A percentile compares a stretch with the other conserved stretches of the same genome.
These are phyloP conservation scores for Sebastiscus albofasciatus DNA, from an alignment of 2,797 vertebrate genomes.

Conservation along the genomic window DNA sequence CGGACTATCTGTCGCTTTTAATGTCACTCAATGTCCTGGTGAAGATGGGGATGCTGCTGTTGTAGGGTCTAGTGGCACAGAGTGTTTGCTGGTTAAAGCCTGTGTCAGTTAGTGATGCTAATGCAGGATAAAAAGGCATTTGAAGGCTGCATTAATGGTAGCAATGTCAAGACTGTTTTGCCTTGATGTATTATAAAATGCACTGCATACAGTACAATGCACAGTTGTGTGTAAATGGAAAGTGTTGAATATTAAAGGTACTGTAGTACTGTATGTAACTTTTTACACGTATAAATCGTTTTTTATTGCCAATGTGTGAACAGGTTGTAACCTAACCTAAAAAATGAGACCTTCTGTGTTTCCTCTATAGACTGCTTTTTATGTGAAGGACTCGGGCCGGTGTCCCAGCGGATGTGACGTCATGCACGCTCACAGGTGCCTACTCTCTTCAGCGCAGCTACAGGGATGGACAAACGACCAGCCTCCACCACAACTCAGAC, in stretches of 20 bases:
- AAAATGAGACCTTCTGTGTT: too few species aligned
- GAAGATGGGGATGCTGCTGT: constrained; percentile 17
- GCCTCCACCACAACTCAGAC: too few species aligned
- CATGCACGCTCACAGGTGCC: too few species aligned
- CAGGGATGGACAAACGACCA: too few species aligned
- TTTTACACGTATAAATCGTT: rapidly evolving
- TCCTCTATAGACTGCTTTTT: too few species aligned
- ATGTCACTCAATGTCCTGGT: constrained; percentile 30
- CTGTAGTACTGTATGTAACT: too few species aligned
- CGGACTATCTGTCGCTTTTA: constrained; percentile 24
- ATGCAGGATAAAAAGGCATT: constrained; percentile 23
- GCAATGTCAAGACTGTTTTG: neutral
- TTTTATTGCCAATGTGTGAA: too few species aligned
- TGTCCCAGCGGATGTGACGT: too few species aligned
- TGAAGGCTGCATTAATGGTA: neutral
- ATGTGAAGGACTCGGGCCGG: too few species aligned
- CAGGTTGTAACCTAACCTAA: too few species aligned
- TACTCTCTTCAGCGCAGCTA: too few species aligned
- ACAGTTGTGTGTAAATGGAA: neutral
- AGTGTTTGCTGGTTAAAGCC: constrained; percentile 24
- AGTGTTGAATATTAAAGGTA: neutral
- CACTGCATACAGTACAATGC: neutral
- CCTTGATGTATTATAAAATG: neutral
- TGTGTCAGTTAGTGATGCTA: constrained; percentile 23
- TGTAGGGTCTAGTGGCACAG: constrained; percentile 5